phyloP scores from a whole-genome alignment of 2,888 invertebrate species.

The Rapana venosa region DNA sequence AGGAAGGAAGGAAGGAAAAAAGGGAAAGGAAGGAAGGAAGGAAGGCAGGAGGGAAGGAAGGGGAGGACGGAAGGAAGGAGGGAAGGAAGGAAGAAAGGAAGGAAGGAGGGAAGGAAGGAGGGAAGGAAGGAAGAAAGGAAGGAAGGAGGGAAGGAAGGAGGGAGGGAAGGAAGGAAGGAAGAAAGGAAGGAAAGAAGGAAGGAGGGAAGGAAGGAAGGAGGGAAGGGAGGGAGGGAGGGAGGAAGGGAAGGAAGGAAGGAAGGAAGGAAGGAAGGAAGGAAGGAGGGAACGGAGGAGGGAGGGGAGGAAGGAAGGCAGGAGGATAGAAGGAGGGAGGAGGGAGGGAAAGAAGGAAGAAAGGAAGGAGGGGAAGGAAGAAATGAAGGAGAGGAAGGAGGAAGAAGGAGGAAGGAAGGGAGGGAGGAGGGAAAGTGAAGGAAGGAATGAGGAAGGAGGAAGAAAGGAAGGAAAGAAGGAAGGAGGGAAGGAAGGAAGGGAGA shows the following conservation, averaged over 20 bases:
- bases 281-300: background rate
- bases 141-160: background rate
- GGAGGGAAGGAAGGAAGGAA: background rate
- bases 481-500: background rate
- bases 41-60: background rate
- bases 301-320: no score
- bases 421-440: background rate
- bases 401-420: background rate
- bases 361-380: background rate
- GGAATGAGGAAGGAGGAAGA: background rate
- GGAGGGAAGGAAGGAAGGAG: background rate
- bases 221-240: background rate
- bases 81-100: no score
- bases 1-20: accelerated
- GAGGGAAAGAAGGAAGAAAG: background rate
- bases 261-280: no score
- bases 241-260: no score
- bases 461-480: background rate
- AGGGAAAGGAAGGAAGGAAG: background rate
- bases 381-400: background rate
- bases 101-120: no score
- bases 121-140: no score
- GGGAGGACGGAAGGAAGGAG: background rate
- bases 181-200: background rate
- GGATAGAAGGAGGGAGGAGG: background rate